phyloP scores from a whole-genome alignment of 1,140 invertebrate genomes.

The Leptinotarsa undecemlineata region DNA sequence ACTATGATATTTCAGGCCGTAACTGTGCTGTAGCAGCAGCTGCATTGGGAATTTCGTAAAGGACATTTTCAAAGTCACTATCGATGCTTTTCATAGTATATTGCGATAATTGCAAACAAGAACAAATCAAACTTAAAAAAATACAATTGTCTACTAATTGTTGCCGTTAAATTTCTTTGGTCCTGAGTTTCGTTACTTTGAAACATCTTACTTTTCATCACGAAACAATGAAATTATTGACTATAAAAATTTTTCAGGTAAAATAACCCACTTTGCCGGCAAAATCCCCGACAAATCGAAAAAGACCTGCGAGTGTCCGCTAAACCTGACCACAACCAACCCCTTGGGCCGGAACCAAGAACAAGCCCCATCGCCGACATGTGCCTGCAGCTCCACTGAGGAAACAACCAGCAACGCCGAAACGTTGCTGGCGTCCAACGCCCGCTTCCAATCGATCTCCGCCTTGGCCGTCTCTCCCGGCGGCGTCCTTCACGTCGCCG shows the following conservation, averaged over 20 bases:
- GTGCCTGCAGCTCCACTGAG: slow-evolving; percentile 64
- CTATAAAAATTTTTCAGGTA: slow-evolving; percentile 57
- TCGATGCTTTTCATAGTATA: too few relatives aligned
- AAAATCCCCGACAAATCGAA: slow-evolving; percentile 66
- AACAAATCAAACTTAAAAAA: too few relatives aligned
- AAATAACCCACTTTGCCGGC: slow-evolving; percentile 81
- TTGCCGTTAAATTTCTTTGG: too few relatives aligned
- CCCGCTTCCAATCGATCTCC: slow-evolving; percentile 87
- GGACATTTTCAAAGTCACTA: too few relatives aligned
- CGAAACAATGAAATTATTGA: too few relatives aligned
- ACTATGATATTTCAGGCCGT: too few relatives aligned
- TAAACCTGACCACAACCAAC: slow-evolving; percentile 60
- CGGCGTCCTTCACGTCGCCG: slow-evolving; percentile 90
- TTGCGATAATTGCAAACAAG: too few relatives aligned
- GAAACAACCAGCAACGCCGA: slow-evolving; percentile 75
- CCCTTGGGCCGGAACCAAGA: slow-evolving; percentile 52
- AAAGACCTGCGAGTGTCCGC: slow-evolving; percentile 64
- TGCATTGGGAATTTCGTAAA: too few relatives aligned
- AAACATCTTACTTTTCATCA: too few relatives aligned
- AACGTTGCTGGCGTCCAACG: slow-evolving; percentile 86
- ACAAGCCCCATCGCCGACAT: slow-evolving; percentile 55
- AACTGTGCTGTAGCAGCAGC: too few relatives aligned
- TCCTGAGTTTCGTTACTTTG: too few relatives aligned
- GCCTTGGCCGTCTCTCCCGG: slow-evolving; percentile 92
- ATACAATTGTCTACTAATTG: too few relatives aligned